A percentile compares a stretch with the other conserved stretches of the same genome.
These are phyloP conservation scores for Ceraclea dissimilis DNA, from an alignment of 2,888 invertebrate genomes.

Conservation along the genomic window DNA sequence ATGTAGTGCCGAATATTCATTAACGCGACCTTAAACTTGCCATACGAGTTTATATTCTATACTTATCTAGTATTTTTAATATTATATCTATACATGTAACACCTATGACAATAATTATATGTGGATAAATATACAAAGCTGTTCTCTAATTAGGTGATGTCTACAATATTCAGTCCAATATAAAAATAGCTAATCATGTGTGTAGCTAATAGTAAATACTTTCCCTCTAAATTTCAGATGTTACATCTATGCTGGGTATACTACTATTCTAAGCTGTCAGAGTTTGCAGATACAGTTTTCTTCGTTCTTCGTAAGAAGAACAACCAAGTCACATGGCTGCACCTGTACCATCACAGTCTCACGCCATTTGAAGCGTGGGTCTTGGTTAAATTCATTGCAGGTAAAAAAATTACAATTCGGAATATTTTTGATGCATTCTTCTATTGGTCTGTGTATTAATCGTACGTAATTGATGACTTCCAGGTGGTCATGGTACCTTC, in stretches of 20 bases:
- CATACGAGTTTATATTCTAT: neutral
- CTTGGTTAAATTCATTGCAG: constrained; percentile 68
- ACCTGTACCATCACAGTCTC: constrained; percentile 77
- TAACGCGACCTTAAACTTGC: neutral
- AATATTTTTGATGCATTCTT: too few relatives aligned
- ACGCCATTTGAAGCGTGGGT: constrained; percentile 74
- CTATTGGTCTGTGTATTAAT: too few relatives aligned
- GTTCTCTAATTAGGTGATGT: too few relatives aligned
- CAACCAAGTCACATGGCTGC: constrained; percentile 75
- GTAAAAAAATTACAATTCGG: constrained; percentile 33
- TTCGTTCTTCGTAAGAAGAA: constrained; percentile 80
- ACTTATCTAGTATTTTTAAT: too few relatives aligned
- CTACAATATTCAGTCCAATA: too few relatives aligned
- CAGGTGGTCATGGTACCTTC: constrained; percentile 84
- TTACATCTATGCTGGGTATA: constrained; percentile 82
- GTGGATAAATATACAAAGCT: too few relatives aligned
- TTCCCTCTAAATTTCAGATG: constrained; percentile 56
- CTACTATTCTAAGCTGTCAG: constrained; percentile 82
- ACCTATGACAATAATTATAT: too few relatives aligned
- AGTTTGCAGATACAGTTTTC: constrained; percentile 82
- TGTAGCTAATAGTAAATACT: too few relatives aligned
- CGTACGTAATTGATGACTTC: constrained; percentile 25
- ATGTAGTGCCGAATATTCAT: neutral
- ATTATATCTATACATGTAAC: too few relatives aligned
- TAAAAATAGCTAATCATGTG: too few relatives aligned